Base-by-base conservation (phyloP, 2,113 vertebrate genomes). In the Polyodon spathula region DNA sequence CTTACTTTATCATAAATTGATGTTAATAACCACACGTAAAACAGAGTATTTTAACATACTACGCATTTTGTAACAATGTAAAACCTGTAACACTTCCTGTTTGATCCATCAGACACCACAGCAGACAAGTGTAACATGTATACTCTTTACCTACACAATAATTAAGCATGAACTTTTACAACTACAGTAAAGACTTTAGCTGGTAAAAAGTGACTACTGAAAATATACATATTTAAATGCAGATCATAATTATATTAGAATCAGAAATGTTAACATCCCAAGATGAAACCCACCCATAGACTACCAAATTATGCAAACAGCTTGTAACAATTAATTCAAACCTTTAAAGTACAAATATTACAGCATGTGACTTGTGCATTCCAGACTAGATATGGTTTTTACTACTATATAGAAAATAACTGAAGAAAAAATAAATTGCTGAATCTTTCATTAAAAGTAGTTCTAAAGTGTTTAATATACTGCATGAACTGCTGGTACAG, bases 381-480 rank as follows among this genome's bases (percentile, higher is more conserved):
- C 46, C 70, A 73, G 70, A 78, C 75, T 72, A 78, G 78, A 88
- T 83, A 76, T 56, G 59, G 89, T 84, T 89, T 88, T 78, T 76
- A 84, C 71, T 74, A 76, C 66, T 76, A 78, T 72, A 81, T 81
- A 89, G 84, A 81, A 85, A 81, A 85, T 68, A 66, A 60, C 68
- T 76, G 82, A 86, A 84, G 76, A 78, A 71, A 58, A 62, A 66
- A 66, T 57, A 75, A 77, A 79, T 65, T 63, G 71, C 76, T 80
- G 61, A 74, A 80, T 79, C 73, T 78, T 73, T 78, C 82, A 88
- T 92, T 91, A 89, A 92, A 93, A 93, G 86, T 92, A 93, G 73
- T 84, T 90, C 93, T 90, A 92, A 95, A 95, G 94, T 65, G 78
- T 81, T 86, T 83, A 81, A 84, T 84, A 89, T 86, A 89, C 88